These are phyloP conservation scores for Hormiphora californensis DNA, from an alignment of 37 sponge, comb jelly and placozoan species.

Conservation along the genomic window DNA sequence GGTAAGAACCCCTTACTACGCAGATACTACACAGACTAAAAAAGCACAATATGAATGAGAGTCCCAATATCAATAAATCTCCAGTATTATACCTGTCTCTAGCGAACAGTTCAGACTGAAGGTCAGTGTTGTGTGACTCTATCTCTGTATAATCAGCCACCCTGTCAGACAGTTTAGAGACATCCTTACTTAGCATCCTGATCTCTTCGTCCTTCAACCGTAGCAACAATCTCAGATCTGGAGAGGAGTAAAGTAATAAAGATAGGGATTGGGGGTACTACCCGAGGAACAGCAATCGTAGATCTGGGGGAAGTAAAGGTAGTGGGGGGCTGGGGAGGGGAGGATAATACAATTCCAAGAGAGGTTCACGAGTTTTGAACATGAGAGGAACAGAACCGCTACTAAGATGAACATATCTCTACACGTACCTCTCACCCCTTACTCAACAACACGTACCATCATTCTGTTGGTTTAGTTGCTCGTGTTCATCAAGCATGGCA, in stretches of 20 bases:
- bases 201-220: constrained; percentile 17
- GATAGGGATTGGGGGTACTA: no score
- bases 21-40: neutral
- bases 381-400: no score
- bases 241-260: no score
- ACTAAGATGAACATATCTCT: no score
- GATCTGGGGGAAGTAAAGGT: no score
- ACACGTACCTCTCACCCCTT: neutral
- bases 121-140: constrained; percentile 22
- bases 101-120: constrained; percentile 18
- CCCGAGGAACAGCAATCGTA: no score
- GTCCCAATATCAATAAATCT: neutral
- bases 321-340: no score
- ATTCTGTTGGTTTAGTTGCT: neutral
- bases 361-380: no score
- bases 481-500: neutral
- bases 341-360: no score
- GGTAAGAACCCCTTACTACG: neutral
- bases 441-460: neutral
- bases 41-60: neutral
- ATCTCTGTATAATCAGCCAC: constrained; percentile 9
- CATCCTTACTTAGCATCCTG: neutral
- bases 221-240: neutral
- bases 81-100: neutral
- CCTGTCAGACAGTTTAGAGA: neutral